These are phyloP conservation scores for Chiloscyllium punctatum DNA, from an alignment of 2,797 vertebrate species.

Conservation along the genomic window DNA sequence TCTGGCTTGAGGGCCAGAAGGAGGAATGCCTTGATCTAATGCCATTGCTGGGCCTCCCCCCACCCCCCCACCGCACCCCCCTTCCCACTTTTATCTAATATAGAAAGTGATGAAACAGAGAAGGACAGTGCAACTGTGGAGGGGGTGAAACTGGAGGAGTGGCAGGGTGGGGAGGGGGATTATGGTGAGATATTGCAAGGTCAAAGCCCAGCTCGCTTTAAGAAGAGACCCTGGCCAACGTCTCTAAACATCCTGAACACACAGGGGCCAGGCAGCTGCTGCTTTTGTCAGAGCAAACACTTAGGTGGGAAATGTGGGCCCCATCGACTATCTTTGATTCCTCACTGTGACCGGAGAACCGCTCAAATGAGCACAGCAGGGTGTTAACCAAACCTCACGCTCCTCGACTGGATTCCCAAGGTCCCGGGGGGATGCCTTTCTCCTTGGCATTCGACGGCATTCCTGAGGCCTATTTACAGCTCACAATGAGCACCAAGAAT, in stretches of 20 bases:
- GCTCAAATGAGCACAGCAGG: background rate
- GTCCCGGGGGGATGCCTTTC: background rate
- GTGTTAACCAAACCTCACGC: background rate
- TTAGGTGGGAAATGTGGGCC: background rate
- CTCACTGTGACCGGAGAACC: background rate
- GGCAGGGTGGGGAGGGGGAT: no score
- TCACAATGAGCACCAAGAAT: background rate
- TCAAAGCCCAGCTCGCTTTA: slow-evolving; percentile 41
- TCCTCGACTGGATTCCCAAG: background rate
- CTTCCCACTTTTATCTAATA: slow-evolving; percentile 46
- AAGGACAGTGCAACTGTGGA: slow-evolving; percentile 47
- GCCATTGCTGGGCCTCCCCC: slow-evolving; percentile 42
- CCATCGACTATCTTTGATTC: background rate
- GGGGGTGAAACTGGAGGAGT: no score
- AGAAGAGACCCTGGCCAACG: slow-evolving; percentile 42
- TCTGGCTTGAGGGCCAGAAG: slow-evolving; percentile 41
- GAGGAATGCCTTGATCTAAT: slow-evolving; percentile 40
- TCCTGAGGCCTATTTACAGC: background rate
- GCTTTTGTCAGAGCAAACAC: background rate
- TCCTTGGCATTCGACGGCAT: background rate
- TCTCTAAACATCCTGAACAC: slow-evolving; percentile 40
- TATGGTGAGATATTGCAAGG: slow-evolving; percentile 44
- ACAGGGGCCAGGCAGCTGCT: background rate
- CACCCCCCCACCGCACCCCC: no score
- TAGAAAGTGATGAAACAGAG: slow-evolving; percentile 43